Conservation (phyloP, 2,888 invertebrate genomes). For the Electrophaes corylata region DNA sequence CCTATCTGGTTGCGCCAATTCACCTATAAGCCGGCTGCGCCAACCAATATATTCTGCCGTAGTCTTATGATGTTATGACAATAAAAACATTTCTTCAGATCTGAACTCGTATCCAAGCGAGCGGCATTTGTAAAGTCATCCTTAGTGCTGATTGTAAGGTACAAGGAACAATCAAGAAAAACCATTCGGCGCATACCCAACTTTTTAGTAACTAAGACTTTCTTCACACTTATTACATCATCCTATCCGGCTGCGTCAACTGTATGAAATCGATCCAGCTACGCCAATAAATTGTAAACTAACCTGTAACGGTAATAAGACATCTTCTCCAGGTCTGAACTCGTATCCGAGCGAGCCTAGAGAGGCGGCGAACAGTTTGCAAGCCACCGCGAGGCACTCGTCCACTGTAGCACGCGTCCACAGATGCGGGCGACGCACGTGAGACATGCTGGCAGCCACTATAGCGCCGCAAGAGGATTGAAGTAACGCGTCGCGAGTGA, state of each 20-base stretch:
- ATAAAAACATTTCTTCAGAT: too few relatives aligned
- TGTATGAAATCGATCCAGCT: background rate
- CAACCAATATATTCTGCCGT: too few relatives aligned
- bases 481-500: conserved; percentile 74
- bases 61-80: too few relatives aligned
- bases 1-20: too few relatives aligned
- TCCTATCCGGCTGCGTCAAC: background rate
- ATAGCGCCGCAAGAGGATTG: conserved; percentile 84
- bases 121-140: too few relatives aligned
- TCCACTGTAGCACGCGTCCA: conserved; percentile 85
- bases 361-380: conserved; percentile 77
- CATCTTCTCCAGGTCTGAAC: conserved; percentile 83
- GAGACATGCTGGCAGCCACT: conserved; percentile 84
- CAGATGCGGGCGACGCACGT: conserved; percentile 80
- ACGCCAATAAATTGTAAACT: background rate
- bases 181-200: too few relatives aligned
- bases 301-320: conserved; percentile 72
- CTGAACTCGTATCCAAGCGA: too few relatives aligned
- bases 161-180: too few relatives aligned
- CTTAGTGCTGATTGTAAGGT: too few relatives aligned
- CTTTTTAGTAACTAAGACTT: too few relatives aligned
- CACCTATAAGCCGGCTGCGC: too few relatives aligned
- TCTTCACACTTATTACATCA: too few relatives aligned
- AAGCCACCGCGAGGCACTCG: conserved; percentile 77
- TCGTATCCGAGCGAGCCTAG: conserved; percentile 79